Conservation (phyloP, 2,797 vertebrate species). For the Manis javanica region DNA sequence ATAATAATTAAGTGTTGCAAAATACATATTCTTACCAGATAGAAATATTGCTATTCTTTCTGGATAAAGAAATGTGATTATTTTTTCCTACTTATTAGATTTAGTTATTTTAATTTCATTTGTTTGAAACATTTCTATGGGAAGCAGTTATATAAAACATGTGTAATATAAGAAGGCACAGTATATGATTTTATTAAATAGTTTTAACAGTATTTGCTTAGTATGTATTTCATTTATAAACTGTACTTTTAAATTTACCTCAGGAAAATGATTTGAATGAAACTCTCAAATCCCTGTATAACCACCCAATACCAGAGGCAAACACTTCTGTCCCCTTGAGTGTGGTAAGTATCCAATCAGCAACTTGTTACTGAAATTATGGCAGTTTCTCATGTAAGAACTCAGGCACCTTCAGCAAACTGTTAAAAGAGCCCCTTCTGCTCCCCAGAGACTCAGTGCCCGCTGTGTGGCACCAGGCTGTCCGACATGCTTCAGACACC, state of each 20-base stretch:
- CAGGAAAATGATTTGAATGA: slow-evolving; percentile 97
- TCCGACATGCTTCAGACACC: background rate
- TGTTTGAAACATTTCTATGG: background rate
- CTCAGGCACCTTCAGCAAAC: background rate
- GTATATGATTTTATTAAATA: background rate
- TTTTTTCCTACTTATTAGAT: background rate
- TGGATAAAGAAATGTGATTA: background rate
- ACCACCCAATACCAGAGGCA: slow-evolving; percentile 95
- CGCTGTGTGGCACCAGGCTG: background rate
- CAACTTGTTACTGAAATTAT: background rate
- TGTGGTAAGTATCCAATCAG: slow-evolving; percentile 91
- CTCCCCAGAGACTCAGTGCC: too few species aligned
- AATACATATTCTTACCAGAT: background rate
- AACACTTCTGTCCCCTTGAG: slow-evolving; percentile 94
- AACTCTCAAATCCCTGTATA: slow-evolving; percentile 94
- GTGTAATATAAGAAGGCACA: background rate
- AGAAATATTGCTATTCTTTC: background rate
- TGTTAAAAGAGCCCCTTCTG: too few species aligned
- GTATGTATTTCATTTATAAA: background rate
- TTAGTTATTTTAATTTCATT: background rate
- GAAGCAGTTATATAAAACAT: background rate
- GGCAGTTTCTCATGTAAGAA: background rate
- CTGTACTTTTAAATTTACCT: slow-evolving; percentile 54
- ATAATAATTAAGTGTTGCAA: background rate
- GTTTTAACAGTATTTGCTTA: slow-evolving; percentile 53